Percentiles rank a stretch among this genome's conserved stretches.
These are phyloP conservation scores for Agelas oroides DNA, from an alignment of 37 sponge, comb jelly and placozoan species.

Conservation along the genomic window DNA sequence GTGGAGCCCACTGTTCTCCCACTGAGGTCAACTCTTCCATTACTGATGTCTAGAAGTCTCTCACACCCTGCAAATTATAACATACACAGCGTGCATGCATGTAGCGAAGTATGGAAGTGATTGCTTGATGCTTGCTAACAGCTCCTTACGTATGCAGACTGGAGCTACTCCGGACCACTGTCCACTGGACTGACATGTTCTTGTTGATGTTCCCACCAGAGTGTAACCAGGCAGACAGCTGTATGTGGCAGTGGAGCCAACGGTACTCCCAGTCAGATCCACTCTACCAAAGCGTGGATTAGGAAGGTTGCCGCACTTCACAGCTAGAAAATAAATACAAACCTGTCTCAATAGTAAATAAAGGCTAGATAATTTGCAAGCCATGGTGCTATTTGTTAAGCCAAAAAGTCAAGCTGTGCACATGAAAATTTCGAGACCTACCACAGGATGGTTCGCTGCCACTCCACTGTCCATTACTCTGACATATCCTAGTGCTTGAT, in stretches of 20 bases:
- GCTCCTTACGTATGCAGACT: constrained; percentile 1
- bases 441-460: constrained; percentile 46
- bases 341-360: no score
- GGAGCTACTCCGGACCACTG: constrained; percentile 20
- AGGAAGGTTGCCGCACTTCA: not conserved
- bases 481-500: constrained; percentile 32
- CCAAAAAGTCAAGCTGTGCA: no score
- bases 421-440: no score
- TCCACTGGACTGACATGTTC: constrained; percentile 14
- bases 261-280: not conserved
- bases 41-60: no score
- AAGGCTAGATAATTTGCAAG: no score
- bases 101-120: no score
- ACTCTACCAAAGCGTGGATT: constrained; percentile 24
- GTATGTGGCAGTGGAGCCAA: constrained; percentile 10
- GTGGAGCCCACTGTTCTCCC: constrained; percentile 19
- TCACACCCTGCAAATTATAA: constrained; percentile 24
- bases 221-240: constrained; percentile 2
- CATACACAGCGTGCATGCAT: constrained; percentile 24
- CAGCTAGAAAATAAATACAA: no score
- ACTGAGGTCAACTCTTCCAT: constrained; percentile 34
- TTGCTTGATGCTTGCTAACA: no score
- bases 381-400: no score
- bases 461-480: constrained; percentile 33
- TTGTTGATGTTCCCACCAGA: not conserved